phyloP scores from a whole-genome alignment of 1,140 invertebrate species.

The Diachasma alloeum region DNA sequence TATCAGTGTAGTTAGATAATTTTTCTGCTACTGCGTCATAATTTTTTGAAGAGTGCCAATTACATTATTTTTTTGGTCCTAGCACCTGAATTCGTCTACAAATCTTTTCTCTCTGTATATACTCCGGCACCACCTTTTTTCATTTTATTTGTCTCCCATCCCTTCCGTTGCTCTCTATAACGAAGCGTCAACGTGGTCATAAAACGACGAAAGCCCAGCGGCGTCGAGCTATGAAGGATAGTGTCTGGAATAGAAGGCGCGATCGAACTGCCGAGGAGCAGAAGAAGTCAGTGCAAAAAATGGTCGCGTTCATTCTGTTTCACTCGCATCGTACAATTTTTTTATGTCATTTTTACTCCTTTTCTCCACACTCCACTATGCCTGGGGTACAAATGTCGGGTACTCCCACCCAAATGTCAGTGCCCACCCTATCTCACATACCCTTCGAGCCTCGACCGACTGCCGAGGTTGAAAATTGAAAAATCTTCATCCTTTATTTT shows the following conservation, averaged over 20 bases:
- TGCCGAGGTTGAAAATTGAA: neutral
- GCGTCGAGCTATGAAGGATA: neutral
- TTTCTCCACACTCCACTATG: neutral
- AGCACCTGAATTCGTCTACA: too few species aligned
- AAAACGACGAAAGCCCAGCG: neutral
- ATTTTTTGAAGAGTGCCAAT: too few species aligned
- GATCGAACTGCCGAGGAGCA: neutral
- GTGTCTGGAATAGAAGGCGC: neutral
- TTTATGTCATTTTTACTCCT: neutral
- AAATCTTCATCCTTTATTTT: neutral
- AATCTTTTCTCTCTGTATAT: too few species aligned
- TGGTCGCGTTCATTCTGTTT: neutral
- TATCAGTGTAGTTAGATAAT: too few species aligned
- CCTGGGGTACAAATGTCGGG: neutral
- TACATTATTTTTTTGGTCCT: too few species aligned
- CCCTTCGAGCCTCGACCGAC: neutral
- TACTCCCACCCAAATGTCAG: neutral
- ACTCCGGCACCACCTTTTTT: too few species aligned
- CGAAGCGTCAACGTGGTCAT: neutral
- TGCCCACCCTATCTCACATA: neutral
- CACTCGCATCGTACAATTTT: neutral
- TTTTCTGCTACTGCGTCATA: too few species aligned
- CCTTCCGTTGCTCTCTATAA: neutral
- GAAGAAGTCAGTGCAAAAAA: neutral
- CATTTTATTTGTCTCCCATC: neutral